Evolutionary conservation across 2,888 invertebrate species (phyloP).

Genomic region (Oegoconia quadripuncta): DNA sequence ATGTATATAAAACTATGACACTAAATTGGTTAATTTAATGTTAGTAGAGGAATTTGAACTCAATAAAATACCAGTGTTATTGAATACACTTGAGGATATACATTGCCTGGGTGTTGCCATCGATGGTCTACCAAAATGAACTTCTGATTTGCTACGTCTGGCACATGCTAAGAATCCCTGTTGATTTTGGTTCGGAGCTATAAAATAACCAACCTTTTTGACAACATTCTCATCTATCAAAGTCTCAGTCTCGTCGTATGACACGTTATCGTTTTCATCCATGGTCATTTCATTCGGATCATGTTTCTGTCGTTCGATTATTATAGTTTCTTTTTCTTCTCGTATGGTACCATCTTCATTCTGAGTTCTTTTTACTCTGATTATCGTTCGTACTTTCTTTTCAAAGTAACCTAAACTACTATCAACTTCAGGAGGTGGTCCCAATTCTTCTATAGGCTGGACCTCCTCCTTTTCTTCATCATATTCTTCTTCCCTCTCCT

Average conservation of each 20-base stretch:
- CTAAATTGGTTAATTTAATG: too few species aligned
- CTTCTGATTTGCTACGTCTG: conserved; percentile 23
- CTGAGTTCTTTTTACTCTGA: conserved; percentile 31
- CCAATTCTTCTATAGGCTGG: not conserved
- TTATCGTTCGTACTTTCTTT: conserved; percentile 32
- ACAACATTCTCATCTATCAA: conserved; percentile 8
- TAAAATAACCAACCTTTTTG: conserved; percentile 20
- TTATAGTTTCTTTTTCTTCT: conserved; percentile 35
- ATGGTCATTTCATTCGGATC: conserved; percentile 26
- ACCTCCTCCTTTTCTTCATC: too few species aligned
- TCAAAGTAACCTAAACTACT: conserved; percentile 33
- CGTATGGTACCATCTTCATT: conserved; percentile 37
- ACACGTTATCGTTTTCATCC: conserved; percentile 20
- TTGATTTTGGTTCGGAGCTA: conserved; percentile 14
- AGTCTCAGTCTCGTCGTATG: not conserved
- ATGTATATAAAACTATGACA: too few species aligned
- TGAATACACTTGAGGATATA: too few species aligned
- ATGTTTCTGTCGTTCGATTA: conserved; percentile 26
- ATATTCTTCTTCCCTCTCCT: too few species aligned
- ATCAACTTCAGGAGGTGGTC: too few species aligned
- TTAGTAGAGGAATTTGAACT: too few species aligned
- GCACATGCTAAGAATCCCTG: conserved; percentile 16
- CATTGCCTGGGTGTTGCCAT: not conserved
- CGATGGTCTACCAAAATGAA: not conserved
- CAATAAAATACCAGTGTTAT: too few species aligned